phyloP scores from a whole-genome alignment of 2,888 invertebrate genomes.

The Gibbula magus region DNA sequence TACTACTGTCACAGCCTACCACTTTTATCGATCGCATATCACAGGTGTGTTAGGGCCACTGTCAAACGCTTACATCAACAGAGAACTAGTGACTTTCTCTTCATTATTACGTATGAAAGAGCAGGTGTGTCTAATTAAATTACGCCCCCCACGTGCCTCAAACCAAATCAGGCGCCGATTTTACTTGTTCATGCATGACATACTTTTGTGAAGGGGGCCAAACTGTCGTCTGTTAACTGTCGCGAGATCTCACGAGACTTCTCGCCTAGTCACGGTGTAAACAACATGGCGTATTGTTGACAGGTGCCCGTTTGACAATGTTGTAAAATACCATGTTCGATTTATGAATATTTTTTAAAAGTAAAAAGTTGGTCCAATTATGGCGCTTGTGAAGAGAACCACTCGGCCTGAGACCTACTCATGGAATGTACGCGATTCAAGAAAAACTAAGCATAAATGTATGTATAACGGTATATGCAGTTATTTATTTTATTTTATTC shows the following conservation, averaged over 20 bases:
- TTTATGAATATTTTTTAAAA: not conserved
- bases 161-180: not conserved
- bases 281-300: slow-evolving; percentile 53
- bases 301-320: slow-evolving; percentile 15
- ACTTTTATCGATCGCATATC: no score
- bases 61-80: no score
- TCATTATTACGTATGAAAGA: no score
- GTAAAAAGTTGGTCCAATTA: slow-evolving; percentile 12
- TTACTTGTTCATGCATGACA: not conserved
- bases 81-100: no score
- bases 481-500: no score
- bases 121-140: no score
- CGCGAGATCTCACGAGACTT: not conserved
- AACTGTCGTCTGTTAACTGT: not conserved
- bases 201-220: not conserved
- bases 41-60: no score
- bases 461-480: slow-evolving; percentile 9
- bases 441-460: slow-evolving; percentile 47
- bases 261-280: slow-evolving; percentile 32
- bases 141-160: not conserved
- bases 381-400: slow-evolving; percentile 49
- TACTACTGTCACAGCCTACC: no score
- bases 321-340: slow-evolving; percentile 20
- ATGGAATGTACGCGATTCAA: slow-evolving; percentile 51
- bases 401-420: slow-evolving; percentile 35